These are phyloP conservation scores for Anisognathus igniventris DNA, from an alignment of 2,797 vertebrate genomes.

Conservation along the genomic window DNA sequence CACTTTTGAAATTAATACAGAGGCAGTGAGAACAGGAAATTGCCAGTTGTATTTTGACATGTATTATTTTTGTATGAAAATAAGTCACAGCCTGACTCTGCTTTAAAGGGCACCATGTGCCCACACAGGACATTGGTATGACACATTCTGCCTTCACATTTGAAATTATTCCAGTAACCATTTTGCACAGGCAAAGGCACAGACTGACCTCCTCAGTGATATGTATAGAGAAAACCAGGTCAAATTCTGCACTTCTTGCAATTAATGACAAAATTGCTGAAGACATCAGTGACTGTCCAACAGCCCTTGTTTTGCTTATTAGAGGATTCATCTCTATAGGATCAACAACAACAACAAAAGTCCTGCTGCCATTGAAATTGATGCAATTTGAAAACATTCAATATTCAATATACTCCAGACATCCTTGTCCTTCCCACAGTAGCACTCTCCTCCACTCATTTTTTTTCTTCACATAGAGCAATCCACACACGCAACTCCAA, in stretches of 20 bases:
- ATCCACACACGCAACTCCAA: neutral
- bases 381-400: neutral
- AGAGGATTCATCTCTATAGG: neutral
- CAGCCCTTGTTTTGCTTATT: neutral
- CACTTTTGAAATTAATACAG: neutral
- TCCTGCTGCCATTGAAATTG: neutral
- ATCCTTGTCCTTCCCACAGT: neutral
- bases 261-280: neutral
- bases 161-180: neutral
- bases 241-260: neutral
- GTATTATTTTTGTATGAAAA: neutral
- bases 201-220: neutral
- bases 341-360: neutral
- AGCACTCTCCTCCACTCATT: neutral
- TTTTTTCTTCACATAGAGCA: neutral
- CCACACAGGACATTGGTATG: neutral
- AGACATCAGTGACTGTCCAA: neutral
- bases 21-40: neutral
- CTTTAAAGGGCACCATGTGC: neutral
- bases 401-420: neutral
- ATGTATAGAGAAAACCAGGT: rapidly evolving
- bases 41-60: neutral
- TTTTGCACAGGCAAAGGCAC: neutral
- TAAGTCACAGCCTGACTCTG: neutral
- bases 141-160: neutral